A percentile compares a stretch with the other conserved stretches of the same genome.
These are phyloP conservation scores for Timema podura DNA, from an alignment of 2,888 invertebrate genomes.

Conservation along the genomic window DNA sequence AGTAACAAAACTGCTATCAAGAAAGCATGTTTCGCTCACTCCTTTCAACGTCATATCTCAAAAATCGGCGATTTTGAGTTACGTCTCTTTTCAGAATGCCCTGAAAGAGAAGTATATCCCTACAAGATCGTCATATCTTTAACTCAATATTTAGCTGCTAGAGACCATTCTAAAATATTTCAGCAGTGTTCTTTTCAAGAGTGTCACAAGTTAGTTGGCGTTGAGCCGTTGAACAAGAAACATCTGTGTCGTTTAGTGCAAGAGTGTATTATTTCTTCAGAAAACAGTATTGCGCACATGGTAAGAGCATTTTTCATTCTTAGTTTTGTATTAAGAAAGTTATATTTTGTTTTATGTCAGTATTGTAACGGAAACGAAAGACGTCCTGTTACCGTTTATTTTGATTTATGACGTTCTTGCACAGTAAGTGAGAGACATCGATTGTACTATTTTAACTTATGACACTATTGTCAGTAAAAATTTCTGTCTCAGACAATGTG, in stretches of 20 bases:
- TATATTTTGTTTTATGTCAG: not conserved
- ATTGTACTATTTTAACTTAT: constrained; percentile 7
- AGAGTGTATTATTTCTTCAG: constrained; percentile 3
- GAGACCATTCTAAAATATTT: constrained; percentile 3
- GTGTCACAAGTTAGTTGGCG: not conserved
- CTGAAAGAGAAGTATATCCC: not conserved
- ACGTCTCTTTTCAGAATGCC: too few species aligned
- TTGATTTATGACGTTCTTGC: not conserved
- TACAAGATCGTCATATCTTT: not conserved
- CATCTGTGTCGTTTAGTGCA: too few species aligned
- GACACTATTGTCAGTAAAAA: constrained; percentile 5
- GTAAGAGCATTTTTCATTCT: constrained; percentile 3
- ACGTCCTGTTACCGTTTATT: not conserved
- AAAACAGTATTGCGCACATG: not conserved
- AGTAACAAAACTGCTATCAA: too few species aligned
- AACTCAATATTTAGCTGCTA: constrained; percentile 3
- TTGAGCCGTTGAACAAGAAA: too few species aligned
- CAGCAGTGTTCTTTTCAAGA: too few species aligned
- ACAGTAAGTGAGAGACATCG: not conserved
- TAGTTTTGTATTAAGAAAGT: not conserved
- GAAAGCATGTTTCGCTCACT: too few species aligned
- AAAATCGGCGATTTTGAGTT: too few species aligned
- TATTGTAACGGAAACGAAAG: not conserved
- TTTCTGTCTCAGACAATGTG: not conserved
- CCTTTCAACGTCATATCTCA: too few species aligned